Percentiles rank a stretch among this genome's conserved stretches.
Evolutionary conservation across 2,888 invertebrate species (phyloP).

Genomic region (Eudemis profundana): DNA sequence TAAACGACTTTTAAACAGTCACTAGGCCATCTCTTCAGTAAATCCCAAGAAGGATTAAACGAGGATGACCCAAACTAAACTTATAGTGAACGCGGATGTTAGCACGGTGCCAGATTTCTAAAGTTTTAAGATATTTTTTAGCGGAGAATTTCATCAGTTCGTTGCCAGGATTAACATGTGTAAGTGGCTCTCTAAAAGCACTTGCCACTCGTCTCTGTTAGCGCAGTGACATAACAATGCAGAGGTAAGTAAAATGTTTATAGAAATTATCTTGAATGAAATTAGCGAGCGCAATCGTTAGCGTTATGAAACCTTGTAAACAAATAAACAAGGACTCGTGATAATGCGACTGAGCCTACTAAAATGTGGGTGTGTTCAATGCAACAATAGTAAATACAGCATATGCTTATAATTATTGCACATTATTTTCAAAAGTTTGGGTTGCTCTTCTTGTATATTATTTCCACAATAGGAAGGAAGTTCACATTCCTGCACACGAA

Average conservation of each 20-base stretch:
- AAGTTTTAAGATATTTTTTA: constrained; percentile 33
- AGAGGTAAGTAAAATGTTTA: constrained; percentile 29
- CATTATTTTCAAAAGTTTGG: no score
- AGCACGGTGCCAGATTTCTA: constrained; percentile 29
- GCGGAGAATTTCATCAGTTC: constrained; percentile 28
- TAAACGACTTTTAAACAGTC: no score
- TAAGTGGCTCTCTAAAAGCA: constrained; percentile 67
- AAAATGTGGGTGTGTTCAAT: not conserved
- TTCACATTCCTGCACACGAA: no score
- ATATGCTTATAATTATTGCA: not conserved
- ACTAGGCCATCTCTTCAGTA: no score
- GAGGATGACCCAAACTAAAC: not conserved
- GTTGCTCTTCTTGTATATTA: no score
- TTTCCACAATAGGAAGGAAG: no score
- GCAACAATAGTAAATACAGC: not conserved
- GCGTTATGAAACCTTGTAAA: constrained; percentile 37
- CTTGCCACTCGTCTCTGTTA: constrained; percentile 59
- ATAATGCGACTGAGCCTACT: not conserved
- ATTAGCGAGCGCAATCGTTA: constrained; percentile 23
- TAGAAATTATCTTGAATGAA: constrained; percentile 40
- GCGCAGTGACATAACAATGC: constrained; percentile 68
- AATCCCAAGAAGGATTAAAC: no score
- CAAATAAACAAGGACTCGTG: constrained; percentile 20
- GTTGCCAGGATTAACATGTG: constrained; percentile 38
- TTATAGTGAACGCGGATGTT: constrained; percentile 8